Base-by-base conservation (phyloP, 2,888 invertebrate species). In the Drosophila mercatorum region DNA sequence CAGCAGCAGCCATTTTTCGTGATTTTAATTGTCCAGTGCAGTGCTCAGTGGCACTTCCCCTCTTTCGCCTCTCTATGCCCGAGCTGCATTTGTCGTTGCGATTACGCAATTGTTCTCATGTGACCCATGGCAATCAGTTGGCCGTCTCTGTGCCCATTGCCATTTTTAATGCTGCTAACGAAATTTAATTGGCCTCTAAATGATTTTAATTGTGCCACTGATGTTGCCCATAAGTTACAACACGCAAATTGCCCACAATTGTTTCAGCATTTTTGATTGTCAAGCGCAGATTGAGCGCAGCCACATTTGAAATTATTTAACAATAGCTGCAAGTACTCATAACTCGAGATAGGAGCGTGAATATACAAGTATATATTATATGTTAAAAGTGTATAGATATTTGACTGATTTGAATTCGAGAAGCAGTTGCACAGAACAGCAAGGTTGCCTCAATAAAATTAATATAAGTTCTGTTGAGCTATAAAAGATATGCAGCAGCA, bases 181-280 rank as follows among this genome's bases (percentile, higher is more conserved):
- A 89, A 89, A 82, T 88, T 87, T 83, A 85, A 89, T 89, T 88
- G 88, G 77, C 78, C 79, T 83, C 89, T 89, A 89, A 89, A 89
- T 89, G 89, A 89, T 89, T 89, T 88, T 88, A 89, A 89, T 89
- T 81, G 89, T 80, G 81, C 89, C 82, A 88, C 89, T 89, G 84
- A 85, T 85, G 84, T 78, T 66, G 88, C 58, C 82, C 89, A 85
- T 85, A 83, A 89, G 78, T 89, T 84, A 84, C 88, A 82, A 61
- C 55, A 61, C 55, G 38, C 67, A 81, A 78, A 76, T 85, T 60
- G 72, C 71, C 71, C 51, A 62, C 75, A 68, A 82, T 83, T 77
- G 56, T 60, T 57, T 53, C 17, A 26, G 56, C 75, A 56, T 69
- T 60, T 34, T 43, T 56, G 61, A 66, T 66, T 46, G 17, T 49